These are phyloP conservation scores for Oreocharis arfaki DNA, from an alignment of 2,113 vertebrate species.

Conservation along the genomic window DNA sequence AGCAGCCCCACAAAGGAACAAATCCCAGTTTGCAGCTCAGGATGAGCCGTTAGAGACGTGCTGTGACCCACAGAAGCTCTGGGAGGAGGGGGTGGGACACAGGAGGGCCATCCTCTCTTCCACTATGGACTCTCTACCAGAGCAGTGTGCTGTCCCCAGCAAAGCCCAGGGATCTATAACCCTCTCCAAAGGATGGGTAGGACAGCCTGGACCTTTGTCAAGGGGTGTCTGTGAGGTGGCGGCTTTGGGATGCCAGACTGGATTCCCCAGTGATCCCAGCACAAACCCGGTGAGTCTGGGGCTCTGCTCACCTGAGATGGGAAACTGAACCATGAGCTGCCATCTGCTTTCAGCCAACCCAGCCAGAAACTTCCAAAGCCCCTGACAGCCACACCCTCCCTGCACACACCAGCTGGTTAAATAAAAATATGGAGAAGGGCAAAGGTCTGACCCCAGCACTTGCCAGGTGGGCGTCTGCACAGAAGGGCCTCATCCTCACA, in stretches of 20 bases:
- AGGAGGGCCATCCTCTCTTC: not conserved
- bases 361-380: not conserved
- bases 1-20: not conserved
- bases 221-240: not conserved
- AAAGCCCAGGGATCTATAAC: not conserved
- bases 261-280: not conserved
- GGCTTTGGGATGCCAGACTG: not conserved
- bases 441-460: not conserved
- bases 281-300: not conserved
- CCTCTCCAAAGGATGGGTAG: not conserved
- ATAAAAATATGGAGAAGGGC: not conserved
- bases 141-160: not conserved
- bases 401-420: not conserved
- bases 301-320: not conserved
- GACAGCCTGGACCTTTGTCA: not conserved
- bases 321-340: accelerated
- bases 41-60: not conserved
- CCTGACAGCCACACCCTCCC: not conserved
- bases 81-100: accelerated
- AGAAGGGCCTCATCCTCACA: not conserved
- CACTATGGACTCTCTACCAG: accelerated
- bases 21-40: not conserved
- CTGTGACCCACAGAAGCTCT: not conserved
- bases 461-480: not conserved
- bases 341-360: not conserved